Base-by-base conservation (phyloP, 2,888 invertebrate species). In the Archaeoteleia sp. region DNA sequence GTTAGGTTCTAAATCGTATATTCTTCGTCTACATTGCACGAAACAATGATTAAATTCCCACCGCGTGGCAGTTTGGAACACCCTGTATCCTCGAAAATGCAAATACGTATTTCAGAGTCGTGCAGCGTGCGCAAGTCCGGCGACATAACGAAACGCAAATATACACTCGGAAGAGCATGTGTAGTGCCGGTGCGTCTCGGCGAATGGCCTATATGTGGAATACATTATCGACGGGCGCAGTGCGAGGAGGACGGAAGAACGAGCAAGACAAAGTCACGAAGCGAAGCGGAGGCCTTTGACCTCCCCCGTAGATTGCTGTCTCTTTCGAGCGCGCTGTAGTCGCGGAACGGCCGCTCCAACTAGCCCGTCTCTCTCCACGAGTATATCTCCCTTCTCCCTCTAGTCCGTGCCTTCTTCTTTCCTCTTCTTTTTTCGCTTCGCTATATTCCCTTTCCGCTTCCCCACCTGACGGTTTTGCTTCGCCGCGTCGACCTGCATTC, bases 201-300 rank as follows among this genome's bases (percentile, higher is more conserved):
- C 60, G 58, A 40, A 40, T 54, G 62, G 65, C 55, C 61, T 58
- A 61, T 63, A 69, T 66, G 72, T 58, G 71, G 74, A 76, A 77
- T 78, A 76, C 72, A 74, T 80, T 77, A 77, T 78, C 73, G 73
- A 74, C 74, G 71, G 57, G 61, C 45, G 51, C 48, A 9, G 61
- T 32, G 40, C 23, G 51, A 49, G 20, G 30, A 54, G 30, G 42
- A 37, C 30, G 29, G 23, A 17, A 37, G 49, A 30, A 46, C 9
- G 65, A 20, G 37, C 39, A 43, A 63, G 49, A 67, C 62, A 40
- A 62, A 70, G 68, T 68, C 74, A 63, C 66, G 68, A 68, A 81
- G 77, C 75, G 77, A 79, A 80, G 75, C 79, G 73, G 75, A 82
- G 82, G 83, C 83, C 83, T 83, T 83, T 83, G 83, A 83, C 83